These are phyloP conservation scores for Frankliniella intonsa DNA, from an alignment of 2,888 invertebrate genomes.

Conservation along the genomic window DNA sequence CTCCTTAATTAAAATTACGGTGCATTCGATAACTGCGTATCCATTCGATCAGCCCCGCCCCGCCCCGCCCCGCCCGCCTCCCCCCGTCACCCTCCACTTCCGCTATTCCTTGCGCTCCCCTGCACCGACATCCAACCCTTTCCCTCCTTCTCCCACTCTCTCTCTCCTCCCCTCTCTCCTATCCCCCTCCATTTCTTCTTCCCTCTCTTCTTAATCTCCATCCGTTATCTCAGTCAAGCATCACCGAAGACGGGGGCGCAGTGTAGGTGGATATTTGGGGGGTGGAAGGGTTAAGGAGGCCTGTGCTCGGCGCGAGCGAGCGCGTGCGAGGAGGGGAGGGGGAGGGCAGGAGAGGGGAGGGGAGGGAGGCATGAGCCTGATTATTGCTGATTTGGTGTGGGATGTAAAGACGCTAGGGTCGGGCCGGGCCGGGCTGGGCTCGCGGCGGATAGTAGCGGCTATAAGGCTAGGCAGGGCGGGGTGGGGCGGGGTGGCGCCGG, in stretches of 20 bases:
- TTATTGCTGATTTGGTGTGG: slow-evolving; percentile 26
- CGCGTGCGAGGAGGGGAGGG: background rate
- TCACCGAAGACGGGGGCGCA: slow-evolving; percentile 14
- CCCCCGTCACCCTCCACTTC: background rate
- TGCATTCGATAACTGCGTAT: slow-evolving; percentile 22
- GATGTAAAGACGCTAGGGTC: slow-evolving; percentile 9
- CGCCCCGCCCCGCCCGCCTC: background rate
- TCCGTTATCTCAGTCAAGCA: slow-evolving; percentile 26
- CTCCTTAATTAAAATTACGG: slow-evolving; percentile 25
- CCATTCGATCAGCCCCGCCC: slow-evolving; percentile 5
- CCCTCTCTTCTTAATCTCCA: slow-evolving; percentile 20
- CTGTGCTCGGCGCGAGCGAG: background rate
- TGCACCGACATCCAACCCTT: no score
- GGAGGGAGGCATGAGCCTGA: background rate
- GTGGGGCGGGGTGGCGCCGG: background rate
- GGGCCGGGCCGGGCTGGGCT: background rate
- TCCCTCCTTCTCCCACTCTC: background rate
- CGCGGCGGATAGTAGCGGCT: background rate
- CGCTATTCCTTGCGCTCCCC: no score
- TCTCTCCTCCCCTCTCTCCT: background rate
- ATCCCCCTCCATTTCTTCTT: background rate
- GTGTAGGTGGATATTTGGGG: background rate
- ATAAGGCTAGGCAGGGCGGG: background rate
- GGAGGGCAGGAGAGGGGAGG: background rate
- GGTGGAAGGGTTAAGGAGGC: slow-evolving; percentile 3